phyloP scores from a whole-genome alignment of 2,113 vertebrate genomes.

The Gopherus flavomarginatus region DNA sequence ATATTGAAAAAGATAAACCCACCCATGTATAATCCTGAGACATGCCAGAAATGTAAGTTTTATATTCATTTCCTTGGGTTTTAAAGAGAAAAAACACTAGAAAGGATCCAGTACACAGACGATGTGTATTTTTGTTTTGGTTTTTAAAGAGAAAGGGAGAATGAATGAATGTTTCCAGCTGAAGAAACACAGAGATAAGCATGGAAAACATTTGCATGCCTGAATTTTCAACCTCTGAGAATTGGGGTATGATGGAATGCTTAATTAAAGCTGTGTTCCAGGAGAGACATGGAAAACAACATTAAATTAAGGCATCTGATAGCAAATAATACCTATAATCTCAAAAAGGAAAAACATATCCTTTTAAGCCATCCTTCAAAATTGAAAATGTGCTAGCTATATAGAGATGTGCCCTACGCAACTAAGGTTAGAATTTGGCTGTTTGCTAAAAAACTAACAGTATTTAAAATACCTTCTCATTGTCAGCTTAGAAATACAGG shows the following conservation, averaged over 20 bases:
- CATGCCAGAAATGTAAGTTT: not conserved
- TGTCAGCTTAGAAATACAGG: not conserved
- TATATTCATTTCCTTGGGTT: not conserved
- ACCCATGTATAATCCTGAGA: not conserved
- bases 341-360: slow-evolving; percentile 25
- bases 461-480: not conserved
- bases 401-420: not conserved
- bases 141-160: not conserved
- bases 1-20: not conserved
- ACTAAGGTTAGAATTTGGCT: slow-evolving; percentile 28
- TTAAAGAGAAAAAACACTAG: not conserved
- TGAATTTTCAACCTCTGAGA: slow-evolving; percentile 52
- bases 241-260: slow-evolving; percentile 55
- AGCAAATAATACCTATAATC: slow-evolving; percentile 33
- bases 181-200: slow-evolving; percentile 34
- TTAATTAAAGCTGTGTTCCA: slow-evolving; percentile 64
- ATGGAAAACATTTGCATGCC: slow-evolving; percentile 36
- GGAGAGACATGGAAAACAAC: slow-evolving; percentile 46
- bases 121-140: not conserved
- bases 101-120: not conserved
- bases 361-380: not conserved
- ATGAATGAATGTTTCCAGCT: not conserved
- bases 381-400: not conserved
- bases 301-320: slow-evolving; percentile 62
- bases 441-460: too few relatives aligned